A percentile compares a stretch with the other conserved stretches of the same genome.
These are phyloP conservation scores for Aromia moschata DNA, from an alignment of 2,888 invertebrate genomes.

Conservation along the genomic window DNA sequence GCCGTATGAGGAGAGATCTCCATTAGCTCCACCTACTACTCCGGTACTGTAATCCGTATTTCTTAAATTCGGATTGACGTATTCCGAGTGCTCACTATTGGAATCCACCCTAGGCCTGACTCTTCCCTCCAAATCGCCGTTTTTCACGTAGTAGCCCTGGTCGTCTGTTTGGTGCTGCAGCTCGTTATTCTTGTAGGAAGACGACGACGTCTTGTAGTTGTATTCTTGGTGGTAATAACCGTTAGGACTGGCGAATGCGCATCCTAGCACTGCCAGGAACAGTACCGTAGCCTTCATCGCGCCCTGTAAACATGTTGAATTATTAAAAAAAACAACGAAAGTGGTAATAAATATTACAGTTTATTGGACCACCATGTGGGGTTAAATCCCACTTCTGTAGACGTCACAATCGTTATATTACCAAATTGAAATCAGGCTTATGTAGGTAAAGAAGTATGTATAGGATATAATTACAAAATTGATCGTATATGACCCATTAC, in stretches of 20 bases:
- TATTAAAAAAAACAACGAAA: too few species aligned
- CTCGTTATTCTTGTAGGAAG: constrained; percentile 59
- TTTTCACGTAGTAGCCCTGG: constrained; percentile 58
- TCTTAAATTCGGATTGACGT: constrained; percentile 55
- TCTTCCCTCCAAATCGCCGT: constrained; percentile 58
- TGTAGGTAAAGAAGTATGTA: too few species aligned
- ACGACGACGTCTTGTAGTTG: constrained; percentile 58
- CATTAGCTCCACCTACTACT: constrained; percentile 21
- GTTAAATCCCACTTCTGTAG: too few species aligned
- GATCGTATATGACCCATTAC: too few species aligned
- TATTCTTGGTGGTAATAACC: constrained; percentile 60
- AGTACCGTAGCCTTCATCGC: constrained; percentile 45
- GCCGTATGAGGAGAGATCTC: constrained; percentile 39
- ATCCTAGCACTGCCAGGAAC: constrained; percentile 40
- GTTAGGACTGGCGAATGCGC: constrained; percentile 48
- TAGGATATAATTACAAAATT: too few species aligned
- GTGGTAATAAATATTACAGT: too few species aligned
- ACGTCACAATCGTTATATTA: too few species aligned
- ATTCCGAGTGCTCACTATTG: constrained; percentile 59
- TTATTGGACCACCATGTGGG: too few species aligned
- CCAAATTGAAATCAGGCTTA: too few species aligned
- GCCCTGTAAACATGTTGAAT: too few species aligned
- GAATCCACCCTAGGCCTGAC: constrained; percentile 56
- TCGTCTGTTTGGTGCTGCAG: constrained; percentile 60
- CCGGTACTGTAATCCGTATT: constrained; percentile 28